Percentiles rank a stretch among this genome's conserved stretches.
Evolutionary conservation across 2,797 vertebrate genomes (phyloP).

Genomic region (Siniperca obscura): DNA sequence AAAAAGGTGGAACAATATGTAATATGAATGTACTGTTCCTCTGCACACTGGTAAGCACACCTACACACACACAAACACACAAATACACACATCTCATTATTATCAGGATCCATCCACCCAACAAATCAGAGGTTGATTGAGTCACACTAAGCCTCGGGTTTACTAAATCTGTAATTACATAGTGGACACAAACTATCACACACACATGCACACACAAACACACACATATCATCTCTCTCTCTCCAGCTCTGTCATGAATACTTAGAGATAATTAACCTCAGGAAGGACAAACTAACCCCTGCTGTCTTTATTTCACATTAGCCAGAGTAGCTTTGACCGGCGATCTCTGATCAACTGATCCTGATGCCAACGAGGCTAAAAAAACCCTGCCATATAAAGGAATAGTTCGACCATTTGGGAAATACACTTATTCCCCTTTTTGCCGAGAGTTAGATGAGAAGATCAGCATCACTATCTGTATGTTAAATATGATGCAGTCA

Average conservation of each 20-base stretch:
- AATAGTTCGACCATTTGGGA: rapidly evolving
- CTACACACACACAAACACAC: neutral
- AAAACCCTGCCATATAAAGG: neutral
- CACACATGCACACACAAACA: neutral
- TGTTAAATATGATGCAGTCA: neutral
- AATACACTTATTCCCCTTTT: neutral
- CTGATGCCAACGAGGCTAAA: neutral
- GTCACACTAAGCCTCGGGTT: constrained; percentile 64
- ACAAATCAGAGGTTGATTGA: constrained; percentile 69
- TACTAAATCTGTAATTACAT: constrained; percentile 70
- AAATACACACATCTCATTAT: constrained; percentile 29
- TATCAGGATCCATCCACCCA: constrained; percentile 50
- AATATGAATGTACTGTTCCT: neutral
- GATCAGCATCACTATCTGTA: neutral
- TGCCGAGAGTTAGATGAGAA: neutral
- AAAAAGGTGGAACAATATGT: neutral
- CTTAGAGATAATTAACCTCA: constrained; percentile 37
- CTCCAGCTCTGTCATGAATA: constrained; percentile 31
- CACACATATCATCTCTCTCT: neutral
- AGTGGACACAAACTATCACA: constrained; percentile 33
- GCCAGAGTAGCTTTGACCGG: constrained; percentile 22
- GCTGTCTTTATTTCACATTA: constrained; percentile 38
- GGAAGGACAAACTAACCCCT: constrained; percentile 21
- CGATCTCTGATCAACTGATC: neutral
- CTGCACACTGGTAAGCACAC: neutral